Base-by-base conservation (phyloP, 2,888 invertebrate species). In the Junonia oenone region DNA sequence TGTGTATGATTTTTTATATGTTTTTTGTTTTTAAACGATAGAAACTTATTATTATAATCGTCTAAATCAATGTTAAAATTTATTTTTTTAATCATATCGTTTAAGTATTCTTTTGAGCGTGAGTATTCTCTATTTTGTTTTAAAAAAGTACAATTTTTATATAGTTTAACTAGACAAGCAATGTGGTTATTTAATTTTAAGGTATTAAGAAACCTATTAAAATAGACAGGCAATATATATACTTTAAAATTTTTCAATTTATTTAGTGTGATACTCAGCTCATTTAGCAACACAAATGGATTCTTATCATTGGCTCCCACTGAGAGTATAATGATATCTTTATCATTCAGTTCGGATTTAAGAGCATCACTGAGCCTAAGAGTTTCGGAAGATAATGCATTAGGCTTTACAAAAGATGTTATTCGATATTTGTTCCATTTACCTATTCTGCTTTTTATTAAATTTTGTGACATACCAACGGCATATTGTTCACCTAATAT, bases 341-440 rank as follows among this genome's bases (percentile, higher is more conserved):
- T 45, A 26, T 46, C 11, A 13, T 45, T 13, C 13, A 51, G 11
- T 3, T 19, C 22, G 1, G 40, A 1, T 22, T 15, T 15, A 15
- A 51, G 13, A n/a, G 8, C 22, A 6, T 35, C 5, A 37, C 52
- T 45, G 15, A 19, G 8, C 11, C 1, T 13, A n/a, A 51, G 27
- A 8, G 43, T 19, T 43, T 51, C 51, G 0, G 2, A n/a, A 43
- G 40, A 22, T 2, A 43, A n/a, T 19, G 51, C 26, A n/a, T 13
- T n/a, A n/a, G 52, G 52, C 22, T 52, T 52, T 14, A 52, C 27
- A 52, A 52, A 52, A 0, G 52, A 52, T 8, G 26, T 37, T 4
- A 61, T 59, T 56, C 58, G 59, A 54, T 55, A 50, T 38, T 59
- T 60, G 52, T 60, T 59, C 58, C 59, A 60, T 49, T 57, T 57